Conservation (phyloP, 2,113 vertebrate genomes). For the Poeciliopsis prolifica region DNA sequence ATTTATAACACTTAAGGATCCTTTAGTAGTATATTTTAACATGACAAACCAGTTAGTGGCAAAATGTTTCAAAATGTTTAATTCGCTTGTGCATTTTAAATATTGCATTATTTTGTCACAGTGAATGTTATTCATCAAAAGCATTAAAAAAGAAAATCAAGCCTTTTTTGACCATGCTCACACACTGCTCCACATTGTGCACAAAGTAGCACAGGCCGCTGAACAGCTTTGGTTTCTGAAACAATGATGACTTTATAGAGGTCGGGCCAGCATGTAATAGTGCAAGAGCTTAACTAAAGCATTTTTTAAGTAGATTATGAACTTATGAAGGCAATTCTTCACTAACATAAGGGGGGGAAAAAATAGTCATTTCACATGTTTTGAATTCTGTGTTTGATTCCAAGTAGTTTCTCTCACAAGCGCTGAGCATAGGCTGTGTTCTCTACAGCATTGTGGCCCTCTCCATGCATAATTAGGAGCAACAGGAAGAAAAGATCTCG, state of each 20-base stretch:
- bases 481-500: conserved; percentile 50
- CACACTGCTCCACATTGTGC: conserved; percentile 1
- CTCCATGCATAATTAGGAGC: conserved; percentile 54
- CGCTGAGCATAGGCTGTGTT: conserved; percentile 4
- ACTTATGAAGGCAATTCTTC: conserved; percentile 15
- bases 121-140: neutral
- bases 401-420: conserved; percentile 6
- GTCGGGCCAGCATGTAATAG: conserved; percentile 22
- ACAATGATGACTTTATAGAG: conserved; percentile 57
- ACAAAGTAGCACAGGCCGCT: conserved; percentile 18
- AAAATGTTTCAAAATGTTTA: neutral
- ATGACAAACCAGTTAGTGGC: neutral
- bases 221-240: conserved; percentile 47
- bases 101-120: neutral
- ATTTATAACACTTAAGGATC: neutral
- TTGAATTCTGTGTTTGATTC: conserved; percentile 6
- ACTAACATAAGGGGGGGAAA: neutral
- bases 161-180: conserved; percentile 6
- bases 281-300: conserved; percentile 14
- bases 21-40: neutral
- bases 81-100: neutral
- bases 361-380: neutral
- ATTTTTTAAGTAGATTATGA: conserved; percentile 34
- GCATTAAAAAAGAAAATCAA: neutral
- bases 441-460: conserved; percentile 9